Conservation (phyloP, 2,113 vertebrate genomes). For the Leptosomus discolor region DNA sequence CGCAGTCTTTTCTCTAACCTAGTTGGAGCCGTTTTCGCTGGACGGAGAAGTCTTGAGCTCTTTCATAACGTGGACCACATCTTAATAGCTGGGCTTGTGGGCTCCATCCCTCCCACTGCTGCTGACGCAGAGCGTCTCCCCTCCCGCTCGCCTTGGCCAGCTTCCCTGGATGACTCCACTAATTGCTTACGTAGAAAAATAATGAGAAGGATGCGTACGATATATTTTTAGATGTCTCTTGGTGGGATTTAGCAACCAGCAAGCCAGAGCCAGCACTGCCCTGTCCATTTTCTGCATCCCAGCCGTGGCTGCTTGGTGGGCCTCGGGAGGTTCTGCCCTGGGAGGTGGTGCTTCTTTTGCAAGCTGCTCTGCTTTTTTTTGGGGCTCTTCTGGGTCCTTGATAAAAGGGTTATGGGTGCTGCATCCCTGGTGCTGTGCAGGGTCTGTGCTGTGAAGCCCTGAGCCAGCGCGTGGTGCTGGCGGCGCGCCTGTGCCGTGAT, state of each 20-base stretch:
- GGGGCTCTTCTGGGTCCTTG: neutral
- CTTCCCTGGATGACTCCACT: constrained; percentile 52
- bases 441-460: neutral
- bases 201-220: constrained; percentile 53
- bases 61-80: constrained; percentile 18
- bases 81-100: neutral
- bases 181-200: constrained; percentile 62
- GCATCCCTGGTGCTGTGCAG: neutral
- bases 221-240: constrained; percentile 63
- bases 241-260: constrained; percentile 34
- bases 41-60: neutral
- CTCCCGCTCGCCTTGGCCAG: constrained; percentile 37
- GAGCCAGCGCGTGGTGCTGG: rapidly evolving
- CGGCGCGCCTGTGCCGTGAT: rapidly evolving
- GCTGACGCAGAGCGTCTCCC: constrained; percentile 47
- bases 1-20: neutral
- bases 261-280: neutral
- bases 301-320: neutral
- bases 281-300: neutral
- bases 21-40: neutral
- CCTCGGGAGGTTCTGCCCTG: neutral
- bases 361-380: neutral
- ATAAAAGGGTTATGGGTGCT: neutral
- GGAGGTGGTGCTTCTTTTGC: neutral
- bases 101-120: constrained; percentile 39